Percentiles rank a stretch among this genome's conserved stretches.
Conservation (phyloP, 2,797 vertebrate species). For the Thripadectes ignobilis region DNA sequence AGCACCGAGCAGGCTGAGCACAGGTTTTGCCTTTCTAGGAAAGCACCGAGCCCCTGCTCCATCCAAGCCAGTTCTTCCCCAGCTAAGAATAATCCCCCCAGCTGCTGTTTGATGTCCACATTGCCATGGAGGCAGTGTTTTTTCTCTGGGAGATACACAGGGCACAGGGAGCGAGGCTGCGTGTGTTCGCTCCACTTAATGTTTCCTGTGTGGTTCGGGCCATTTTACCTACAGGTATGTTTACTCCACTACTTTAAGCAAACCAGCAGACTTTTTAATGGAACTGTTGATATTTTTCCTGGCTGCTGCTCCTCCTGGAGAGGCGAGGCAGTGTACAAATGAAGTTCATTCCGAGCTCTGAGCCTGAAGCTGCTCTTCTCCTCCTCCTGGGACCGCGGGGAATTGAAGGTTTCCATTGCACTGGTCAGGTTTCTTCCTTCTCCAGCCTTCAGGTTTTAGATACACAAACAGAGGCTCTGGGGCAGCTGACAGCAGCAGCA, state of each 20-base stretch:
- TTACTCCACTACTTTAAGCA: slow-evolving; percentile 70
- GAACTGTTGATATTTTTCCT: slow-evolving; percentile 77
- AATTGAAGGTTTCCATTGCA: slow-evolving; percentile 69
- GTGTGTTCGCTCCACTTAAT: slow-evolving; percentile 56
- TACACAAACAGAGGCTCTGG: neutral
- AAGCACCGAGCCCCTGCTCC: neutral
- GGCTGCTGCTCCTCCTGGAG: slow-evolving; percentile 62
- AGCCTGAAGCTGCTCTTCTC: slow-evolving; percentile 35
- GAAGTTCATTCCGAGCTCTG: slow-evolving; percentile 50
- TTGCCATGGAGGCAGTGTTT: slow-evolving; percentile 26
- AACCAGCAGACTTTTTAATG: slow-evolving; percentile 77
- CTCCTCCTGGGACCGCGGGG: slow-evolving; percentile 29
- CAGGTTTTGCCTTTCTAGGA: slow-evolving; percentile 58
- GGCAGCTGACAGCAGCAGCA: slow-evolving; percentile 27
- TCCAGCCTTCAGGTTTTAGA: slow-evolving; percentile 35
- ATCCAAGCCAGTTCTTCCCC: neutral
- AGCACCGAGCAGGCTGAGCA: neutral
- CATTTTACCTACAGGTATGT: slow-evolving; percentile 70
- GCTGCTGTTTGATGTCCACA: slow-evolving; percentile 64
- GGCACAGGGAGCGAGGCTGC: slow-evolving; percentile 7
- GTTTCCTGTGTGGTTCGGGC: slow-evolving; percentile 68
- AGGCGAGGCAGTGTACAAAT: neutral
- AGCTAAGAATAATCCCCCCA: slow-evolving; percentile 52
- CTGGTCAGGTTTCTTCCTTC: slow-evolving; percentile 59
- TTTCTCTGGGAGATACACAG: neutral